Conservation (phyloP, 2,888 invertebrate genomes). For the Neoascia interrupta region DNA sequence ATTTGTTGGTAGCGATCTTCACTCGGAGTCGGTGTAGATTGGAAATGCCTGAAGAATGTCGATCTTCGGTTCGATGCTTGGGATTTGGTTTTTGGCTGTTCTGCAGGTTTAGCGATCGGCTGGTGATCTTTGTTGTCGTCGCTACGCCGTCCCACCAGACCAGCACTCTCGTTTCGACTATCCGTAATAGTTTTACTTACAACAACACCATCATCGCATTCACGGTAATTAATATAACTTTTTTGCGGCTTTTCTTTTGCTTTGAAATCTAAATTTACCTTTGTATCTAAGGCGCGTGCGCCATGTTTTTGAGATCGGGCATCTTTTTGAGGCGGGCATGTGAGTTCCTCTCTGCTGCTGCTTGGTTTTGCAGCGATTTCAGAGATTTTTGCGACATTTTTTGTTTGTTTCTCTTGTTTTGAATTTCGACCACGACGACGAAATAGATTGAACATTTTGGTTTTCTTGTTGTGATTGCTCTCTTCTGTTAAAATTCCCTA, state of each 20-base stretch:
- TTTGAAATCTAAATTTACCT: conserved; percentile 67
- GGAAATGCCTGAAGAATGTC: conserved; percentile 52
- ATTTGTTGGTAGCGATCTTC: conserved; percentile 30
- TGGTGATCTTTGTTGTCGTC: conserved; percentile 67
- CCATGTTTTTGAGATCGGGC: conserved; percentile 6
- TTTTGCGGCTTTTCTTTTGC: conserved; percentile 40
- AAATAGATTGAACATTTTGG: conserved; percentile 57
- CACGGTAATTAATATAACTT: conserved; percentile 47
- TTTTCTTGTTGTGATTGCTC: not conserved
- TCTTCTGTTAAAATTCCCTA: conserved; percentile 16
- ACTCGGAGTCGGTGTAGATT: conserved; percentile 13
- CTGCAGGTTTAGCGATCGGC: conserved; percentile 36
- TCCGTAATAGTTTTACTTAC: conserved; percentile 58
- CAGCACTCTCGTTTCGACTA: conserved; percentile 72
- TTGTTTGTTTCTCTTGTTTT: conserved; percentile 48
- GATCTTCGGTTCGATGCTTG: conserved; percentile 43
- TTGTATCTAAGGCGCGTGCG: conserved; percentile 47
- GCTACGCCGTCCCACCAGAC: conserved; percentile 58
- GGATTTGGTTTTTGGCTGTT: conserved; percentile 32
- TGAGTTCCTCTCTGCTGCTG: conserved; percentile 9
- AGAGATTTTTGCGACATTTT: conserved; percentile 48
- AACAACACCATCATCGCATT: conserved; percentile 55
- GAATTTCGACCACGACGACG: conserved; percentile 58
- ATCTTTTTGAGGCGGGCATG: conserved; percentile 7
- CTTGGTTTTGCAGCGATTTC: conserved; percentile 32